Conservation (phyloP, 2,113 vertebrate genomes). For the Willisornis vidua region DNA sequence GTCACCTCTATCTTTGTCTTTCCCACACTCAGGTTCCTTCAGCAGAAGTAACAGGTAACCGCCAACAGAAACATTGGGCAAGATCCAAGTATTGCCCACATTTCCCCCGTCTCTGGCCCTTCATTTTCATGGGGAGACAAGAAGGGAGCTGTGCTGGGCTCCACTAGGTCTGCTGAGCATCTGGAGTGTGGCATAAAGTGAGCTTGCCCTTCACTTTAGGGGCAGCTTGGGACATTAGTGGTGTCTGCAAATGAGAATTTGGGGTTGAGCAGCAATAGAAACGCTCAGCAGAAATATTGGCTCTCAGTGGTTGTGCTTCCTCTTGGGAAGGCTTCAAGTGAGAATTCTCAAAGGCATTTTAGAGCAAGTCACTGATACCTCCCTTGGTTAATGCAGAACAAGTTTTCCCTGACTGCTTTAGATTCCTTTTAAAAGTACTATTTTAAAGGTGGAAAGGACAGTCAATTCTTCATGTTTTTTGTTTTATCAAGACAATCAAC, state of each 20-base stretch:
- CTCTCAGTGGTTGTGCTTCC: neutral
- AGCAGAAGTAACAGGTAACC: neutral
- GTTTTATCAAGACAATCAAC: neutral
- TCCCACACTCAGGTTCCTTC: rapidly evolving
- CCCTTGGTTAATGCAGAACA: neutral
- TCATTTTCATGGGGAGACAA: neutral
- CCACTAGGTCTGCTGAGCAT: neutral
- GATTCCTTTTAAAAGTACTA: neutral
- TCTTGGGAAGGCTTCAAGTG: neutral
- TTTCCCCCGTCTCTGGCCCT: neutral
- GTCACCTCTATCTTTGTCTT: neutral
- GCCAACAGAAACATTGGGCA: neutral
- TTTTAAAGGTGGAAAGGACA: neutral
- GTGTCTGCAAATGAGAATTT: neutral
- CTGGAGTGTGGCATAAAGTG: neutral
- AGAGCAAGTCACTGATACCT: neutral
- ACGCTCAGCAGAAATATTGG: neutral
- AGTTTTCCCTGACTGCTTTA: neutral
- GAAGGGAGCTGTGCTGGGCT: neutral
- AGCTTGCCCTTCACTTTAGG: neutral
- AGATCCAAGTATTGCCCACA: neutral
- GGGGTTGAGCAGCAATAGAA: neutral
- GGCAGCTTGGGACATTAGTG: neutral
- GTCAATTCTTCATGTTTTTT: neutral
- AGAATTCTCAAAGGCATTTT: neutral